Evolutionary conservation across 2,888 invertebrate genomes (phyloP).

Genomic region (Pseudococcus jackbeardsleyi): DNA sequence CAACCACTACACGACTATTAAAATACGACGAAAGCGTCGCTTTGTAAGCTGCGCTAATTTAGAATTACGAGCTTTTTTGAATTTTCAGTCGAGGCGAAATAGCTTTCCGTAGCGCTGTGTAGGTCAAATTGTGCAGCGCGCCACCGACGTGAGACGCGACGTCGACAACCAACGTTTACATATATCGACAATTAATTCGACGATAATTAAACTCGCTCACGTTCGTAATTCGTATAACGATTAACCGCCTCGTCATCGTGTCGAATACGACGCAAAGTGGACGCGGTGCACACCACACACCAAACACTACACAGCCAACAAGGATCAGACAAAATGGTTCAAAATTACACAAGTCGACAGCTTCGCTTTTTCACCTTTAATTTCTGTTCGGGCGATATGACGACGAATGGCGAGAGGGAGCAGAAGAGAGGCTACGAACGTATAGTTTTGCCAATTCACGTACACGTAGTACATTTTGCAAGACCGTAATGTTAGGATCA

Average conservation of each 20-base stretch:
- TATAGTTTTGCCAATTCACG: neutral
- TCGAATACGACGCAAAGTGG: neutral
- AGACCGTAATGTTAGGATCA: neutral
- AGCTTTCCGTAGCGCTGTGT: neutral
- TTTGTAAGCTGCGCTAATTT: neutral
- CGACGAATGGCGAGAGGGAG: neutral
- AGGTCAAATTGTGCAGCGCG: neutral
- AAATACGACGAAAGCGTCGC: neutral
- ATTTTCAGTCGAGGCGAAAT: neutral
- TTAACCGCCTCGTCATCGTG: neutral
- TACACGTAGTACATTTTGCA: neutral
- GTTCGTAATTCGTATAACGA: neutral
- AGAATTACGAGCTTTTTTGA: neutral
- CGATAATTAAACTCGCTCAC: neutral
- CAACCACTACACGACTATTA: neutral
- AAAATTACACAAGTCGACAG: neutral
- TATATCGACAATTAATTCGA: slow-evolving; percentile 23
- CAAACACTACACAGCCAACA: neutral
- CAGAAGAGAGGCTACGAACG: neutral
- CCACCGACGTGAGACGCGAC: neutral
- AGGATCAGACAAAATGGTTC: neutral
- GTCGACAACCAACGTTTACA: neutral
- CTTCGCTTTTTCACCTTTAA: slow-evolving; percentile 10
- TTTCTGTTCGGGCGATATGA: neutral
- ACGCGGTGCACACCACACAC: neutral